These are phyloP conservation scores for Cyprinodon diabolis DNA, from an alignment of 2,797 vertebrate genomes.

Conservation along the genomic window DNA sequence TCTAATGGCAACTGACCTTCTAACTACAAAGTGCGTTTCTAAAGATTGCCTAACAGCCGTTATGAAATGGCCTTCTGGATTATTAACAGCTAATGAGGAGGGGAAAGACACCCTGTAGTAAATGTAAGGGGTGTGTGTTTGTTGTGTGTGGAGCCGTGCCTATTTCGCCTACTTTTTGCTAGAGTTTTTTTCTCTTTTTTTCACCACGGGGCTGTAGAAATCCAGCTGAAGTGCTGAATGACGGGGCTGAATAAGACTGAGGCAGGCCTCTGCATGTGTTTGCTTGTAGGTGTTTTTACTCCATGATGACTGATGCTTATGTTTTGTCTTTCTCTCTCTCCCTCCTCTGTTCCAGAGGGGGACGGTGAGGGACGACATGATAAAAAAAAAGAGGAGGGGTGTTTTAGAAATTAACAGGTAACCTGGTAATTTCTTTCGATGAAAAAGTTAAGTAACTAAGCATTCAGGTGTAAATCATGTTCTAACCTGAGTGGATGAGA, in stretches of 20 bases:
- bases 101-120: constrained; percentile 41
- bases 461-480: constrained; percentile 49
- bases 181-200: constrained; percentile 25
- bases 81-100: constrained; percentile 60
- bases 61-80: constrained; percentile 59
- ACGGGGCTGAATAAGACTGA: constrained; percentile 33
- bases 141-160: constrained; percentile 25
- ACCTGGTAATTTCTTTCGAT: constrained; percentile 29
- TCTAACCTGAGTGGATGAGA: constrained; percentile 52
- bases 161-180: constrained; percentile 39
- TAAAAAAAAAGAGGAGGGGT: constrained; percentile 4
- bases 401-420: constrained; percentile 40
- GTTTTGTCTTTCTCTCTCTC: constrained; percentile 42
- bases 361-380: constrained; percentile 24
- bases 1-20: constrained; percentile 56
- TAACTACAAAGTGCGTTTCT: constrained; percentile 47
- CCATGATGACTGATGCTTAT: constrained; percentile 35
- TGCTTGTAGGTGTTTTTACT: constrained; percentile 23
- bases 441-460: constrained; percentile 47
- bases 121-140: constrained; percentile 40
- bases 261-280: constrained; percentile 7
- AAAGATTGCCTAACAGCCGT: constrained; percentile 55
- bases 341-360: constrained; percentile 16
- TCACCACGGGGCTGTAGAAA: constrained; percentile 31
- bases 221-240: constrained; percentile 37